Percentiles rank a stretch among this genome's conserved stretches.
Conservation (phyloP, 2,113 vertebrate genomes). For the Panthera uncia region DNA sequence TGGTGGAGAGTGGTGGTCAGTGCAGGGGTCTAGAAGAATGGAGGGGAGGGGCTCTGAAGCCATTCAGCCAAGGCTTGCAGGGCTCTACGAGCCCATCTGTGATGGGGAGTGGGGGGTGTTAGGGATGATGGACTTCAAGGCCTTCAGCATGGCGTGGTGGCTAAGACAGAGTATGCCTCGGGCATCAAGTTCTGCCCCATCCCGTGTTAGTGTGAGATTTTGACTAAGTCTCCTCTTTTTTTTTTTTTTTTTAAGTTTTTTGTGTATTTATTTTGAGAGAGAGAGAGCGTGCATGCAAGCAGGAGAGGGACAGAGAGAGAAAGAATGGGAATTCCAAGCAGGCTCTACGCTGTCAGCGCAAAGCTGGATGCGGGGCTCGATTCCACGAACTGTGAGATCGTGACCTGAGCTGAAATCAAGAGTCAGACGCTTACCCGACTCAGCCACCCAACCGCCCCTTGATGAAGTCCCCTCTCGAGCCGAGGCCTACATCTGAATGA, state of each 20-base stretch:
- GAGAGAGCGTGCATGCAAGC: no score
- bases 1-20: neutral
- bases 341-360: no score
- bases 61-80: neutral
- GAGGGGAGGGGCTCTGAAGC: neutral
- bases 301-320: no score
- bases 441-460: no score
- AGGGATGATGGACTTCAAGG: neutral
- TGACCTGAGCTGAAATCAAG: no score
- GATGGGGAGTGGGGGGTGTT: no score
- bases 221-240: neutral
- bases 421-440: no score
- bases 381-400: no score
- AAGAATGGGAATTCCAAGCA: no score
- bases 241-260: no score
- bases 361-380: no score
- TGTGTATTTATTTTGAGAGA: no score
- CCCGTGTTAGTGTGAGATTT: neutral
- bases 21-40: neutral
- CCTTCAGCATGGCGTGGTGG: fast-evolving
- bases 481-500: neutral
- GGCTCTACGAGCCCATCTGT: neutral
- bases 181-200: neutral
- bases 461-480: neutral
- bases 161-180: neutral